Conservation (phyloP, 1,140 invertebrate genomes). For the Dendrolimus kikuchii region DNA sequence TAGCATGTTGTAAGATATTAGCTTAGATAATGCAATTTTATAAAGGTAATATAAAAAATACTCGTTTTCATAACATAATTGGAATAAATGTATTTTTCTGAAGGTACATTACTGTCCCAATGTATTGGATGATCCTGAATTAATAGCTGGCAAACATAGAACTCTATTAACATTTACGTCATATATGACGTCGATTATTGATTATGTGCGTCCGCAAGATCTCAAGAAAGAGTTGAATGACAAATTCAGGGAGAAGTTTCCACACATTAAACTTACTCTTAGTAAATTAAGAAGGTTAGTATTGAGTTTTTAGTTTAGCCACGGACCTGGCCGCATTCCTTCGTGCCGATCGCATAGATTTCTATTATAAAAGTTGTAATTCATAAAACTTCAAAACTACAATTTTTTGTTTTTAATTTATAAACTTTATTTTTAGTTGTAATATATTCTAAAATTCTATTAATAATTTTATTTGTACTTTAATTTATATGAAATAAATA, state of each 20-base stretch:
- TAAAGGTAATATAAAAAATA: too few species aligned
- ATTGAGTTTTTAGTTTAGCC: not conserved
- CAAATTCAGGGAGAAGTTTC: constrained; percentile 96
- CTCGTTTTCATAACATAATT: not conserved
- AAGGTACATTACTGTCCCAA: constrained; percentile 86
- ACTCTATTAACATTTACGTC: constrained; percentile 96
- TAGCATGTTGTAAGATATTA: too few species aligned
- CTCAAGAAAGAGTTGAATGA: constrained; percentile 98
- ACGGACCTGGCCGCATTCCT: too few species aligned
- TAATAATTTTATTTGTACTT: too few species aligned
- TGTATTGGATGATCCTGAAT: constrained; percentile 94
- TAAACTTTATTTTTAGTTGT: too few species aligned
- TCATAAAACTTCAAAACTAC: too few species aligned
- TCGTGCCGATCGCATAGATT: too few species aligned
- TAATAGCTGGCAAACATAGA: constrained; percentile 95
- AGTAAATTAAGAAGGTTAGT: constrained; percentile 94
- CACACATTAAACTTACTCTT: constrained; percentile 94
- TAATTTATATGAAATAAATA: too few species aligned
- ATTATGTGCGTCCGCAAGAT: constrained; percentile 97
- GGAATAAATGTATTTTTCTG: constrained; percentile 2
- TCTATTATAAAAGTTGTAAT: too few species aligned
- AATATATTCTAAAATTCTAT: too few species aligned
- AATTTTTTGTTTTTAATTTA: too few species aligned
- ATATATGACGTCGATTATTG: constrained; percentile 97
- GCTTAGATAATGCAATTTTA: too few species aligned